Percentiles rank a stretch among this genome's conserved stretches.
Evolutionary conservation across 1,140 invertebrate genomes (phyloP).

Genomic region (Drosophila setifemur): DNA sequence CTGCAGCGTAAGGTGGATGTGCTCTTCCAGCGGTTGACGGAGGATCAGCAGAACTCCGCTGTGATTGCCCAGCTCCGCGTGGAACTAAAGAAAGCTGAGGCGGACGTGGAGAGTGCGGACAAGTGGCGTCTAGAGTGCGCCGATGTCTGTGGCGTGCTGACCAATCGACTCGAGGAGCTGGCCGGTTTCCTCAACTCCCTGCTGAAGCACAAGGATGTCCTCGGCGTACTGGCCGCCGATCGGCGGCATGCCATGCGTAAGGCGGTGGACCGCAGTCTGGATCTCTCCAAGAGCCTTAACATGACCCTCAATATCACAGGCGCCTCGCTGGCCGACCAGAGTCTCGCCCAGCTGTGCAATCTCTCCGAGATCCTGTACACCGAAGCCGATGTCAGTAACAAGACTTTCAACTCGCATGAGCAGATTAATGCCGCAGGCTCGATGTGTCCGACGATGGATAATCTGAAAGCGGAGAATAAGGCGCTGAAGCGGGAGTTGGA

Average conservation of each 20-base stretch:
- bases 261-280: conserved; percentile 84
- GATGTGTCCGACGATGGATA: conserved; percentile 74
- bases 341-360: conserved; percentile 82
- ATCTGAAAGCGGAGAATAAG: conserved; percentile 82
- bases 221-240: conserved; percentile 83
- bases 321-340: conserved; percentile 70
- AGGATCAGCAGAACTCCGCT: conserved; percentile 60
- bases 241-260: conserved; percentile 83
- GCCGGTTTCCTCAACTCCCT: conserved; percentile 88
- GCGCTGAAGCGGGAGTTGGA: conserved; percentile 82
- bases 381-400: conserved; percentile 48
- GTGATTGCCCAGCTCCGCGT: conserved; percentile 61
- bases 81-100: conserved; percentile 79
- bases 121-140: conserved; percentile 85
- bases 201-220: conserved; percentile 85
- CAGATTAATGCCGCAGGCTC: conserved; percentile 65
- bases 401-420: conserved; percentile 74
- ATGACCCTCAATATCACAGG: conserved; percentile 78
- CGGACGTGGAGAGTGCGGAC: conserved; percentile 76
- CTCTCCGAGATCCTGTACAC: conserved; percentile 82
- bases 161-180: conserved; percentile 87
- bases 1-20: conserved; percentile 74
- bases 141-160: conserved; percentile 86
- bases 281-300: conserved; percentile 84
- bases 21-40: conserved; percentile 72